Base-by-base conservation (phyloP, 2,888 invertebrate genomes). In the Drosophila siamana region DNA sequence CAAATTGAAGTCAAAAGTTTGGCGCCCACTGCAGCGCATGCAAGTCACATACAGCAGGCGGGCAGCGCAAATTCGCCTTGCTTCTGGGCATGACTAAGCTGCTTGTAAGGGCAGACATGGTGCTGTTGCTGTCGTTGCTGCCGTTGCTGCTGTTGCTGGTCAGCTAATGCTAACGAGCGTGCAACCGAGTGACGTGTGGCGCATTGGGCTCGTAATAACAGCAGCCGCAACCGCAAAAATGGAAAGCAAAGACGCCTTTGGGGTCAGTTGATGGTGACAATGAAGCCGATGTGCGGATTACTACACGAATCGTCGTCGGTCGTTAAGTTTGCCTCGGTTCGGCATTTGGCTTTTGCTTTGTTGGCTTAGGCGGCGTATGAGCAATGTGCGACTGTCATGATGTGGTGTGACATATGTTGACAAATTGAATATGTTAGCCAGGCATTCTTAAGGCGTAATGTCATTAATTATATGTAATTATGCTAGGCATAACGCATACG, bases 1-100 rank as follows among this genome's bases (percentile, higher is more conserved):
- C 63, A 86, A 86, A 80, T 86, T 84, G 72, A 84, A 86, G 81
- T 78, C 82, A 78, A 84, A 82, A 87, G 52, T 87, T 82, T 87
- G 87, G 72, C 75, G 69, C 59, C 67, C 69, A 74, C 47, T 70
- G 69, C 69, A 62, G 80, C 57, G 87, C 82, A 82, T 82, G 82
- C 82, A 75, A 73, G 82, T 82, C 82, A 82, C 82, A 82, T 82
- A 78, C 82, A 64, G 54, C 41, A 36, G n/a, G 5, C n/a, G 30
- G 22, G 16, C 41, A 74, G 50, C 52, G n/a, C 11, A 62, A 46
- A 74, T 56, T 67, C 56, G 60, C 47, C 60, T 56, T 51, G 56
- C 71, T 64, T 55, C 55, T 33, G 62, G 64, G 72, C 73, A 70
- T 71, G 72, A 50, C 51, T 52, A 56, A 69, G 70, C 75, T 61